Evolutionary conservation across 2,113 vertebrate species (phyloP).

Genomic region (Solea solea): DNA sequence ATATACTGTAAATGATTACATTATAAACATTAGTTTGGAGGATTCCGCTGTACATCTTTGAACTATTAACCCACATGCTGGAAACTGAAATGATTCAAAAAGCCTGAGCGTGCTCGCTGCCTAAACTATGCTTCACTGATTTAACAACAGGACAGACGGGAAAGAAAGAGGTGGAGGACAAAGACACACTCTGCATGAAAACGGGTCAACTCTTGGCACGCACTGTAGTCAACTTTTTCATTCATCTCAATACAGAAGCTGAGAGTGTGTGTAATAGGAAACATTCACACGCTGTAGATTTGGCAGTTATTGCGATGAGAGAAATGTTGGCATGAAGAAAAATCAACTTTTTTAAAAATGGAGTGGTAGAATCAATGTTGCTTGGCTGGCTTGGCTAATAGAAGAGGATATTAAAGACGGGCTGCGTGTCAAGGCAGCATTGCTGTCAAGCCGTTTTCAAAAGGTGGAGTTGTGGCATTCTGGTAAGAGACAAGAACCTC

Average conservation of each 20-base stretch:
- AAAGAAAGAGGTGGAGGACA: constrained; percentile 1
- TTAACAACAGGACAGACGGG: too few species aligned
- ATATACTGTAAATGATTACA: background rate
- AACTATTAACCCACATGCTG: constrained; percentile 23
- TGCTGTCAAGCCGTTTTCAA: constrained; percentile 33
- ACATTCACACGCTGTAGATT: background rate
- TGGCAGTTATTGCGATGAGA: constrained; percentile 20
- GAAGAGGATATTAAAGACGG: constrained; percentile 38
- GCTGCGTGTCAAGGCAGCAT: constrained; percentile 12
- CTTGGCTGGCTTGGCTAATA: constrained; percentile 20
- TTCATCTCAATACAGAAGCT: constrained; percentile 25
- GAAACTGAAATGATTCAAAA: constrained; percentile 48
- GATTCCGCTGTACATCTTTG: background rate
- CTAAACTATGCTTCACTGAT: constrained; percentile 1
- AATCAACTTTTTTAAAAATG: constrained; percentile 4
- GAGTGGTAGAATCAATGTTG: constrained; percentile 20
- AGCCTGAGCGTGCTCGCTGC: background rate
- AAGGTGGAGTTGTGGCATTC: constrained; percentile 43
- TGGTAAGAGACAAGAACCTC: constrained; percentile 43
- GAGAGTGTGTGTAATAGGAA: constrained; percentile 12
- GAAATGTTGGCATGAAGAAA: constrained; percentile 21
- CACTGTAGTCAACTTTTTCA: background rate
- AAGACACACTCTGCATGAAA: background rate
- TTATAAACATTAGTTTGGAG: constrained; percentile 2
- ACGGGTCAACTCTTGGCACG: constrained; percentile 9